Evolutionary conservation across 2,888 invertebrate species (phyloP), one percentile per base, ranked within the genome.

Genomic region (Steinernema carpocapsae): DNA sequence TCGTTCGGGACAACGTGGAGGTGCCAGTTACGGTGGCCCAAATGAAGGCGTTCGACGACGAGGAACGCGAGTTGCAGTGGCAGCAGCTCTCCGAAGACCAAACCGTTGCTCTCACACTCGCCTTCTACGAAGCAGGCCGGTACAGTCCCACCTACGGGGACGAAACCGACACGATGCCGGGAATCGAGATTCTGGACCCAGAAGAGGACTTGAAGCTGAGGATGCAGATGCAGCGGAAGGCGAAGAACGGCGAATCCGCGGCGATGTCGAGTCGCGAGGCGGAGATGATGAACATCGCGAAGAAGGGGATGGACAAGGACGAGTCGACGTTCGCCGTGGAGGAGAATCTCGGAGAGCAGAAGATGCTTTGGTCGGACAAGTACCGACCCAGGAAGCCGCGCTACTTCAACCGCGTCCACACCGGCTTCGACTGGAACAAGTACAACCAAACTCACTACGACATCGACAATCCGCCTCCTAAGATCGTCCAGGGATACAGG

Each of bases 391-490:
- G 97, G 70, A 99, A 99, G 88, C 99, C 99, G 0, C 90, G 97
- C 24, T 99, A 99, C 90, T 97, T 99, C 90, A 99, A 99, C 90
- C 89, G 91, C 76, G 91, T 91, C 7, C 90, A 91, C 82, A 91
- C 90, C 2, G 99, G 99, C 19, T 99, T 99, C 89, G 99, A 99
- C 88, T 99, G 99, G 99, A 99, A 99, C 90, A 99, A 99, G 89
- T 99, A 99, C 90, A 99, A 99, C 90, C 99, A 99, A 90, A 99
- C 99, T 0, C 99, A 99, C 90, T 99, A 99, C 89, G 99, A 99
- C 89, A 95, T 97, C 93, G 99, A 99, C 89, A 99, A 99, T 90
- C 99, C 99, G 72, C 99, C 99, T 10, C 99, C 99, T 0, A 99
- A 99, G 90, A 97, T 99, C 87, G 99, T 99, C 0, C 99, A 99